Evolutionary conservation across 2,888 invertebrate genomes (phyloP), one percentile per base, ranked within the genome.

Genomic region (Celastrina argiolus): DNA sequence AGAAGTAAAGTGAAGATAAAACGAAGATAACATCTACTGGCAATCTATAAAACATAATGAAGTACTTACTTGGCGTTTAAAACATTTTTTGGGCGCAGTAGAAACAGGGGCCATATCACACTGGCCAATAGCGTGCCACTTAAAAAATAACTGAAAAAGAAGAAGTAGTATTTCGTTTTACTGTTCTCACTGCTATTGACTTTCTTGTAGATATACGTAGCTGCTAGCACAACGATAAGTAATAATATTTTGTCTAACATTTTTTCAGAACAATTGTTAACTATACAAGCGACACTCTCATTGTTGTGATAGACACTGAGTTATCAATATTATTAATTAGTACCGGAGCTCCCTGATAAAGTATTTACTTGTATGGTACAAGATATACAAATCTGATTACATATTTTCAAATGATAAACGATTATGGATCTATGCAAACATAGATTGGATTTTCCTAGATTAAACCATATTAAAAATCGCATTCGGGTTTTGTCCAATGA

Each of bases 61-160:
- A 61, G 65, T 66, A 88, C 89, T 87, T 77, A 92, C 92, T 79
- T 80, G 18, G 83, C 75, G 75, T 92, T 92, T 65, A 75, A 80
- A 8, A 88, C 84, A 74, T 81, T 79, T 71, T 73, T 83, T 2
- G 87, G 86, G 2, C 75, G 78, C 0, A 87, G 68, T 59, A 87
- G 73, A 69, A 84, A 87, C n/a, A 76, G 72, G 0, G 88, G 88
- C 81, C 81, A 84, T 36, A 84, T 69, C 2, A 84, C 68, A 63
- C 72, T 75, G 0, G 82, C 68, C 2, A 81, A 10, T 0, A 77
- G 1, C 0, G 78, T 78, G 4, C 78, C 74, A 18, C 70, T 65
- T 5, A 82, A 74, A 68, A 85, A 85, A 66, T 78, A 84, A 42
- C 81, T 66, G 4, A 73, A 74, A 65, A 82, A 84, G 70, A 81